Evolutionary conservation across 2,888 invertebrate genomes (phyloP), one percentile per base, ranked within the genome.

Genomic region (Synergus itoensis): DNA sequence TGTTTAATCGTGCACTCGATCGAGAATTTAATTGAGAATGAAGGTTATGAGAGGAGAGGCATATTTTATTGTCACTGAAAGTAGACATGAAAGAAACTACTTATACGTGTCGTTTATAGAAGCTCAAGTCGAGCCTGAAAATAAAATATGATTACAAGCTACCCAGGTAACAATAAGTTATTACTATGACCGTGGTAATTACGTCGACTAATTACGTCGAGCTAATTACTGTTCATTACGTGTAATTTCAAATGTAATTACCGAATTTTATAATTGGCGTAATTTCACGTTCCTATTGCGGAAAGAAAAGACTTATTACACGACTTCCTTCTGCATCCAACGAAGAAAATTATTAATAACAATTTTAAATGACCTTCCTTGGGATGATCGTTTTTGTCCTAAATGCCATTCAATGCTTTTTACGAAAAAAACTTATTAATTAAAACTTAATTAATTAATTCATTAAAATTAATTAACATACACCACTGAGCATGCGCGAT

Each of bases 211-310:
- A 53, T 53, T n/a, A 53, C n/a, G n/a, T 28, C n/a, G 9, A 8
- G 53, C n/a, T 53, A n/a, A n/a, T 53, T 53, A n/a, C n/a, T 53
- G 8, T 53, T 53, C n/a, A 53, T 53, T 53, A 53, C 53, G 53
- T n/a, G n/a, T 53, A 53, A 53, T 53, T 53, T 53, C 53, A 53
- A 53, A n/a, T n/a, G 1, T n/a, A n/a, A n/a, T 53, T 16, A 53
- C 53, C n/a, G n/a, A 53, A n/a, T n/a, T 53, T 53, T 53, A n/a
- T 53, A 53, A n/a, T n/a, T 53, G 8, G n/a, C 8, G n/a, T 43
- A 9, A 43, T 43, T 43, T 43, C 43, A 43, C 43, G 43, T 9
- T n/a, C 53, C 8, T 53, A 9, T n/a, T n/a, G n/a, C 53, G 16
- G n/a, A 9, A 53, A n/a, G 16, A 16, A 48, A 48, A 48, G 48